Base-by-base conservation (phyloP, 2,888 invertebrate genomes). In the Trichopoda pennipes region DNA sequence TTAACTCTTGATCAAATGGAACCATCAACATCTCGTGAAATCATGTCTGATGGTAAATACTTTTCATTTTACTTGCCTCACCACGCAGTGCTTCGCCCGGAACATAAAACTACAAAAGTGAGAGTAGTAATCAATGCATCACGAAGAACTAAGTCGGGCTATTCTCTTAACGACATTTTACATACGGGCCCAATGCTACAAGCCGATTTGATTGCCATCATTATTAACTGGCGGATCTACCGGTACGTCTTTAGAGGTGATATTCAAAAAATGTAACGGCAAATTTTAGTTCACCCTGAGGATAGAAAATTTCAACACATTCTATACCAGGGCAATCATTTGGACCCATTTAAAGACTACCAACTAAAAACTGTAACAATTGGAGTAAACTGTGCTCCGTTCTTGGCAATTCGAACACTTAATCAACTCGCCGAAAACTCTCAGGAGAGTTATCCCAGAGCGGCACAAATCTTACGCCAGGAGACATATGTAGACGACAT, bases 181-280 rank as follows among this genome's bases (percentile, higher is more conserved):
- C 49, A 81, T 21, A 44, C 69, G 2, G 85, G 82, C 12, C 80
- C 84, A 0, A 73, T 68, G 3, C 79, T 85, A 21, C 82, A 85
- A 66, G n/a, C 23, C 1, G 81, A 84, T 23, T n/a, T 84, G 0
- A 82, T 63, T 7, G 38, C 47, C 6, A 16, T 84, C 0, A 49
- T 83, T 7, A 38, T 81, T 2, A 66, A 68, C 14, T 85, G 72
- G 73, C 32, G 81, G 14, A 44, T 75, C 0, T 81, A 75, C n/a
- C 23, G 55, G 21, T 85, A 74, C 23, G 83, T 81, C 0, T 82
- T 84, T 47, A 84, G 81, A 35, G 84, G 82, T 2, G 85, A 86
- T 32, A 80, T 85, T 10, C 64, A 82, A 32, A 85, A 86, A 23
- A 83, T 83, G 80, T 85, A 83, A 19, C 83, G 80, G 4, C 81